These are phyloP conservation scores for Phyllostomus hastatus DNA, from an alignment of 2,113 vertebrate species.

Conservation along the genomic window DNA sequence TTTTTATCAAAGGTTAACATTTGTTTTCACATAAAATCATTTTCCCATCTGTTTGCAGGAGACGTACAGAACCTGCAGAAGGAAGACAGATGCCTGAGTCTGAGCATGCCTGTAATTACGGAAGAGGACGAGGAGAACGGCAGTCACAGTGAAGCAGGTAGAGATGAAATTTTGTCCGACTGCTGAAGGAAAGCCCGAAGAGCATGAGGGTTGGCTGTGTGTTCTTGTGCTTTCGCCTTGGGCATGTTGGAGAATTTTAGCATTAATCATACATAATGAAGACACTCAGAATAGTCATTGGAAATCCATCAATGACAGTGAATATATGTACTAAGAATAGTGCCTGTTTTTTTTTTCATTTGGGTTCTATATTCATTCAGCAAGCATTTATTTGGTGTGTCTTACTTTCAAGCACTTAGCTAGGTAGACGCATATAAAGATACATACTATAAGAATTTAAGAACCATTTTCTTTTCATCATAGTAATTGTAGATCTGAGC, in stretches of 20 bases:
- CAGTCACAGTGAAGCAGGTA: slow-evolving; percentile 71
- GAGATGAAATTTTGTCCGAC: background rate
- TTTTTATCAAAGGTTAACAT: background rate
- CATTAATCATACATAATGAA: background rate
- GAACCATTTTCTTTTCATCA: background rate
- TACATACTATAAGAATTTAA: background rate
- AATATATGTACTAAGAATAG: background rate
- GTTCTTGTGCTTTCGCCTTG: background rate
- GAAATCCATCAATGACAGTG: background rate
- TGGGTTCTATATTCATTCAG: background rate
- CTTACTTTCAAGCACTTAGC: background rate
- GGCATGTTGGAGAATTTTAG: background rate
- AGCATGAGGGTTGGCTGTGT: background rate
- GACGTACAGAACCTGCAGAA: background rate
- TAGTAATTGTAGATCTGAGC: background rate
- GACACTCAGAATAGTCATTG: background rate
- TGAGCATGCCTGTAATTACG: slow-evolving; percentile 81
- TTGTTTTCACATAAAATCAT: slow-evolving; percentile 11
- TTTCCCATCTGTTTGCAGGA: slow-evolving; percentile 67
- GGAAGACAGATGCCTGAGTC: slow-evolving; percentile 25
- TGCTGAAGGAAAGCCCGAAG: background rate
- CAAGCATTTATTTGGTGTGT: background rate
- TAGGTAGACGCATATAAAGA: background rate
- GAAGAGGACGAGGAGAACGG: slow-evolving; percentile 70
- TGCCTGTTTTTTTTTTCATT: background rate